phyloP scores from a whole-genome alignment of 2,797 vertebrate genomes.

The Poliocrania exsul region DNA sequence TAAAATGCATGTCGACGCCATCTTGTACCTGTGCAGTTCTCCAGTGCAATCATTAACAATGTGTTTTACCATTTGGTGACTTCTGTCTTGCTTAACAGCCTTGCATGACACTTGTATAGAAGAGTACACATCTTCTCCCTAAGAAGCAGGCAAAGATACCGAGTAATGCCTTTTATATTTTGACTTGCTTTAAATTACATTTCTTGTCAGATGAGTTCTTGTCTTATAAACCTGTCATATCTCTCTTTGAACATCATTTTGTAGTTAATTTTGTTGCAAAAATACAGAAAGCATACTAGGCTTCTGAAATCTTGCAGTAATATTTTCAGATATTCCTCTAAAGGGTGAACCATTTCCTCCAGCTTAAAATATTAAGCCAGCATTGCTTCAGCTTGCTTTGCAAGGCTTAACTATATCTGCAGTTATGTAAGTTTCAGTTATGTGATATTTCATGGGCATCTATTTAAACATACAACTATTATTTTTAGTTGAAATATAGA shows the following conservation, averaged over 20 bases:
- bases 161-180: not conserved
- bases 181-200: conserved; percentile 1
- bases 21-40: not conserved
- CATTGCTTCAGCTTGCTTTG: conserved; percentile 65
- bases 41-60: not conserved
- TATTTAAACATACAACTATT: conserved; percentile 70
- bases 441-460: conserved; percentile 56
- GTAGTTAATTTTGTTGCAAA: not conserved
- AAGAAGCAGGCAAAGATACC: not conserved
- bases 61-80: not conserved
- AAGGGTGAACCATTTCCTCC: conserved; percentile 46
- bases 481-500: conserved; percentile 75
- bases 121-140: not conserved
- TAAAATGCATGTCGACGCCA: not conserved
- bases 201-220: conserved; percentile 7
- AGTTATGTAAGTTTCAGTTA: conserved; percentile 64
- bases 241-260: not conserved
- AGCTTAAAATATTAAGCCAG: conserved; percentile 50
- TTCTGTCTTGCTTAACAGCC: not conserved
- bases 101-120: conserved; percentile 1
- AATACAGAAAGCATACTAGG: not conserved
- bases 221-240: not conserved
- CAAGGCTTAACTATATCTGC: conserved; percentile 55
- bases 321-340: conserved; percentile 25
- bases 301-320: conserved; percentile 21